phyloP scores from a whole-genome alignment of 2,113 vertebrate genomes.

The Peucedramus taeniatus region DNA sequence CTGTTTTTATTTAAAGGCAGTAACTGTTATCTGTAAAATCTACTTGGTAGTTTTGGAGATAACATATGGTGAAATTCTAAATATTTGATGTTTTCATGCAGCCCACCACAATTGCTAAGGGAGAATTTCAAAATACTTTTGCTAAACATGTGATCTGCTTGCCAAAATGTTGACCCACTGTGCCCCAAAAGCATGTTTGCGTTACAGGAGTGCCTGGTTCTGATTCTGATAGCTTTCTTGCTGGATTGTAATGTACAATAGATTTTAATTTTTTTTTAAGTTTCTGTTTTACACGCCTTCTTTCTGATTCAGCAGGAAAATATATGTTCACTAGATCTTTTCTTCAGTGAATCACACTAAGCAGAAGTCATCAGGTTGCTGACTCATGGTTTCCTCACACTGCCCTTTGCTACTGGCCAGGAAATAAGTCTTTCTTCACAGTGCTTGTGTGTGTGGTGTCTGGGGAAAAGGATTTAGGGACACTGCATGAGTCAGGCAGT shows the following conservation, averaged over 20 bases:
- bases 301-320: not conserved
- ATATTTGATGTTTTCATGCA: not conserved
- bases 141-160: not conserved
- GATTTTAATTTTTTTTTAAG: not conserved
- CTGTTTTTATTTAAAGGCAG: not conserved
- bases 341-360: not conserved
- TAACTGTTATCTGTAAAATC: not conserved
- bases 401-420: constrained; percentile 10
- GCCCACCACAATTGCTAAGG: not conserved
- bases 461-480: not conserved
- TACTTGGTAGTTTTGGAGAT: not conserved
- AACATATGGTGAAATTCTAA: not conserved
- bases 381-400: constrained; percentile 34
- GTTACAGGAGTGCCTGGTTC: not conserved
- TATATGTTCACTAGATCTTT: not conserved
- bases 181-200: not conserved
- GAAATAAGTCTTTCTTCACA: constrained; percentile 10
- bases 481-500: not conserved
- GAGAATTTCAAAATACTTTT: not conserved
- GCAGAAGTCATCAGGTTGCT: constrained; percentile 3
- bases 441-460: not conserved
- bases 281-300: not conserved
- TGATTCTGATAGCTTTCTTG: not conserved
- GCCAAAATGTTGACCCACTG: not conserved
- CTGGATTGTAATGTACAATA: not conserved